A percentile compares a stretch with the other conserved stretches of the same genome.
Conservation (phyloP, 2,797 vertebrate genomes). For the Hylomyscus alleni region DNA sequence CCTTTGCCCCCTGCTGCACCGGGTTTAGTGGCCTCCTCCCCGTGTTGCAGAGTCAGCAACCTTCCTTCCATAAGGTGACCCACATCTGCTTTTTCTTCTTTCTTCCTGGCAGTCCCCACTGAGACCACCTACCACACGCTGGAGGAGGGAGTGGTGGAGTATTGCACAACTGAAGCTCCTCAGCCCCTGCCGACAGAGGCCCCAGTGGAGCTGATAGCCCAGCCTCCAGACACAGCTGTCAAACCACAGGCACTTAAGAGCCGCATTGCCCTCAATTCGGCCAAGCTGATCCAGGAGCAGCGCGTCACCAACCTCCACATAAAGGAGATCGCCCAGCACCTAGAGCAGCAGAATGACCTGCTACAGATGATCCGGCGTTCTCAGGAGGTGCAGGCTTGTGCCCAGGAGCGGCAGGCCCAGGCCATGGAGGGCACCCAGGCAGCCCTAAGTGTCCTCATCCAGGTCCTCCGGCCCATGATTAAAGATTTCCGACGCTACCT, state of each 20-base stretch:
- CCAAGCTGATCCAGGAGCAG: conserved; percentile 98
- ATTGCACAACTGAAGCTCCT: conserved; percentile 94
- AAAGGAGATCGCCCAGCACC: conserved; percentile 97
- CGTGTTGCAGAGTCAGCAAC: neutral
- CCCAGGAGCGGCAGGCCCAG: conserved; percentile 97
- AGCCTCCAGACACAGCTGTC: conserved; percentile 90
- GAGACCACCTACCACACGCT: conserved; percentile 96
- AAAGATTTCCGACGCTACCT: conserved; percentile 97
- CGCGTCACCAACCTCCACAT: conserved; percentile 97
- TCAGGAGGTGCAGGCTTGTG: conserved; percentile 96
- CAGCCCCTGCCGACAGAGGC: conserved; percentile 90
- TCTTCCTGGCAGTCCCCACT: conserved; percentile 86
- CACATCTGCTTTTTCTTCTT: conserved; percentile 72
- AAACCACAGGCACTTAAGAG: conserved; percentile 98
- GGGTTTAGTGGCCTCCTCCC: neutral
- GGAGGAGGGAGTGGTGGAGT: conserved; percentile 97
- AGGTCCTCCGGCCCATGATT: conserved; percentile 96
- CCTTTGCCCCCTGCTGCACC: neutral
- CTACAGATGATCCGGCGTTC: conserved; percentile 97
- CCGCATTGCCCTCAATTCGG: conserved; percentile 97
- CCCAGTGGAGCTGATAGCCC: conserved; percentile 94
- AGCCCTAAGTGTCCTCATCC: conserved; percentile 95
- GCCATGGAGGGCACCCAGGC: conserved; percentile 98
- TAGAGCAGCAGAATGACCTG: conserved; percentile 97
- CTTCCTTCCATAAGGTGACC: conserved; percentile 32